Conservation (phyloP, 2,797 vertebrate species). For the Acrossocheilus fasciatus region DNA sequence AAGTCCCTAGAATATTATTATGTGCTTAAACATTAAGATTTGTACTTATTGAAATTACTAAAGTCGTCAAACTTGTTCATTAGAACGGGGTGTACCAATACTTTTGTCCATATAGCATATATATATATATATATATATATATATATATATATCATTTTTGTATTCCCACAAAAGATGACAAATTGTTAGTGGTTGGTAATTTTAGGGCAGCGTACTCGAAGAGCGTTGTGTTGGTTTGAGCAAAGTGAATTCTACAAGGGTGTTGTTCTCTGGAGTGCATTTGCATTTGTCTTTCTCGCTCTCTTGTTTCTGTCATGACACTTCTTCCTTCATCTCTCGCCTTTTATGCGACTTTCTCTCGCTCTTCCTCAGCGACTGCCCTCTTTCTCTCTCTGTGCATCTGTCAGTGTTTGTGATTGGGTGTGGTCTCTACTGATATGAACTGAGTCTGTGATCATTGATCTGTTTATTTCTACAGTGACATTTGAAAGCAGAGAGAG, state of each 20-base stretch:
- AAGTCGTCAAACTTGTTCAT: neutral
- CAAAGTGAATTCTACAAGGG: neutral
- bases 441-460: conserved; percentile 9
- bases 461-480: conserved; percentile 13
- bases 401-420: conserved; percentile 54
- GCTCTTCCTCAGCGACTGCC: neutral
- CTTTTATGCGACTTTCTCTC: conserved; percentile 1
- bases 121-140: too few relatives aligned
- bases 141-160: neutral
- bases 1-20: too few relatives aligned
- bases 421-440: conserved; percentile 64
- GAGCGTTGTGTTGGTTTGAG: neutral
- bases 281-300: neutral
- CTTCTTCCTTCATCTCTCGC: conserved; percentile 4
- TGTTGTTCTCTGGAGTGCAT: neutral
- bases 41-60: neutral
- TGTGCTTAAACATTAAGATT: neutral
- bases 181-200: neutral
- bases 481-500: conserved; percentile 18
- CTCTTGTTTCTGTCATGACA: conserved; percentile 6
- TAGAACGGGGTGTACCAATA: neutral
- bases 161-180: neutral
- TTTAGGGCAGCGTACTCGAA: neutral
- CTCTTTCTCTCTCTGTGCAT: conserved; percentile 22
- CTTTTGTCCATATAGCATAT: neutral